Conservation (phyloP, 2,888 invertebrate species). For the Acrocera orbiculus region DNA sequence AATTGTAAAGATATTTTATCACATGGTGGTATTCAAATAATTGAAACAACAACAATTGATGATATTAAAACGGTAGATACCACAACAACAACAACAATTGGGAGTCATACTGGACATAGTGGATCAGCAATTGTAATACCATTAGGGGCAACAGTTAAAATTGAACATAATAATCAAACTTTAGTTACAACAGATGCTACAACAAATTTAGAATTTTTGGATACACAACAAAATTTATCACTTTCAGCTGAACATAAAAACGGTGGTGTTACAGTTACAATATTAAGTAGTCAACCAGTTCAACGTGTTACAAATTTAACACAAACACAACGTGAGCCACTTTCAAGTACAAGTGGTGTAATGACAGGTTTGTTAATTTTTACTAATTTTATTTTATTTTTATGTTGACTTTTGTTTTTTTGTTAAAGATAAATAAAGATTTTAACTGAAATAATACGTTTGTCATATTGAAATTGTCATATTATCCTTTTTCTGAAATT, state of each 20-base stretch:
- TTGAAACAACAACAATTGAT: no score
- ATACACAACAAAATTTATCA: not conserved
- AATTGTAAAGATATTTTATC: constrained; percentile 10
- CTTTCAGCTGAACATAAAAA: constrained; percentile 2
- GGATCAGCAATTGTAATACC: not conserved
- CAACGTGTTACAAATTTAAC: no score
- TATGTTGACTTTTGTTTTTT: no score
- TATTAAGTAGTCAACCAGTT: no score
- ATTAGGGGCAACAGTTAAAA: no score
- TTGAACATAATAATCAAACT: no score
- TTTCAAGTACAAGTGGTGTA: constrained; percentile 5
- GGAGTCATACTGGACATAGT: not conserved
- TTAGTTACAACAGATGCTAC: no score
- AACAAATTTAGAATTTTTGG: constrained; percentile 5
- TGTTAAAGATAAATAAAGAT: not conserved
- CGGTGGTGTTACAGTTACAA: no score
- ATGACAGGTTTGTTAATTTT: constrained; percentile 7
- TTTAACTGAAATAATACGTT: not conserved
- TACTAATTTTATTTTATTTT: no score
- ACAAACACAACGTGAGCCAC: constrained; percentile 2
- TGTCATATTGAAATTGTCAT: no score
- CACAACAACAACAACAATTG: constrained; percentile 16
- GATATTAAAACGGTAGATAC: constrained; percentile 24
- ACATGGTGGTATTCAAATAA: no score
- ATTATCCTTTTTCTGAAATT: no score